These are phyloP conservation scores for Labeo catla DNA, from an alignment of 2,113 vertebrate species.

Conservation along the genomic window DNA sequence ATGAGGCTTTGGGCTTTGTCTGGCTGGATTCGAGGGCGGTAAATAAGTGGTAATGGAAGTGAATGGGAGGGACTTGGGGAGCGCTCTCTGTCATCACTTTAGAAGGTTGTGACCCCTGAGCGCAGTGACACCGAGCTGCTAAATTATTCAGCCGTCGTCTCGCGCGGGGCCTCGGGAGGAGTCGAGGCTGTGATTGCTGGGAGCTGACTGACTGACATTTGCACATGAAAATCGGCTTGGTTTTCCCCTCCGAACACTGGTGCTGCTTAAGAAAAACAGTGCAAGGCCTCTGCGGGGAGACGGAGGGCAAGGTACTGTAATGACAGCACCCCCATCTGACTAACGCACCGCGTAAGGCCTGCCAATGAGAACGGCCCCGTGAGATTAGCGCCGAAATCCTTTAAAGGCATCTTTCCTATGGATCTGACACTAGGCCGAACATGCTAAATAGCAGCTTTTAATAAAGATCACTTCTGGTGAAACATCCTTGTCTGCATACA, in stretches of 20 bases:
- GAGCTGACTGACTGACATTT: conserved; percentile 83
- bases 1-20: conserved; percentile 66
- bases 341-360: conserved; percentile 6
- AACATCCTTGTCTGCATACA: conserved; percentile 12
- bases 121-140: conserved; percentile 78
- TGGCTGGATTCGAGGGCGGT: conserved; percentile 71
- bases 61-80: conserved; percentile 72
- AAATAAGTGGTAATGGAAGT: conserved; percentile 81
- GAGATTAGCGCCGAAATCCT: neutral
- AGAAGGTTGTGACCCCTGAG: conserved; percentile 80
- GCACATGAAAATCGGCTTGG: conserved; percentile 81
- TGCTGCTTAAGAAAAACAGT: conserved; percentile 75
- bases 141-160: conserved; percentile 82
- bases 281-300: conserved; percentile 58
- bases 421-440: conserved; percentile 8
- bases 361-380: conserved; percentile 12
- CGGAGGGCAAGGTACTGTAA: conserved; percentile 34
- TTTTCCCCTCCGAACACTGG: conserved; percentile 70
- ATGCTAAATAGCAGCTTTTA: conserved; percentile 14
- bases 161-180: conserved; percentile 75
- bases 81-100: conserved; percentile 82
- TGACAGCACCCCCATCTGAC: conserved; percentile 35
- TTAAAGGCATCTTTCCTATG: conserved; percentile 23
- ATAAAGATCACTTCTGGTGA: conserved; percentile 15
- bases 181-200: conserved; percentile 78